Percentiles rank a stretch among this genome's conserved stretches.
phyloP scores from a whole-genome alignment of 2,888 invertebrate genomes.

The Drosophila picticornis region DNA sequence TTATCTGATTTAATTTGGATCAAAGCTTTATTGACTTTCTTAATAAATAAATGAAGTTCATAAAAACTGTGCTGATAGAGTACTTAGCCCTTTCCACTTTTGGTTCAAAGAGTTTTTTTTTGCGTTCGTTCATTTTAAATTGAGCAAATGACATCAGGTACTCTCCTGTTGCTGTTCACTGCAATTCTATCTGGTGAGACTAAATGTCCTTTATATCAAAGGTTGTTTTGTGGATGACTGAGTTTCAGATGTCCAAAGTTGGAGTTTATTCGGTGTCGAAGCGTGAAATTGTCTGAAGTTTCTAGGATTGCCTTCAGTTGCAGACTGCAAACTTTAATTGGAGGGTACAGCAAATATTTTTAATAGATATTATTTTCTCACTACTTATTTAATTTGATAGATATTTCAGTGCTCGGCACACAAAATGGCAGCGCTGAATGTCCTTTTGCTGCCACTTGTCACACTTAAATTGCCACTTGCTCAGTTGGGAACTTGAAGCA shows the following conservation, averaged over 20 bases:
- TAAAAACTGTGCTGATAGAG: not conserved
- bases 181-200: conserved; percentile 12
- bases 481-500: conserved; percentile 26
- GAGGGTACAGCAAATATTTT: conserved; percentile 16
- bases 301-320: conserved; percentile 15
- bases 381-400: conserved; percentile 19
- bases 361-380: conserved; percentile 14
- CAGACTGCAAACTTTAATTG: conserved; percentile 17
- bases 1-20: not conserved
- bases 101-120: not conserved
- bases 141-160: conserved; percentile 32
- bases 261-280: conserved; percentile 22
- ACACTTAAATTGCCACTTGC: conserved; percentile 7
- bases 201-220: conserved; percentile 19
- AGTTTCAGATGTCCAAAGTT: conserved; percentile 25
- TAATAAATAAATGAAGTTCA: not conserved
- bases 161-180: conserved; percentile 29
- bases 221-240: conserved; percentile 21
- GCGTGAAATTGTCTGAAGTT: conserved; percentile 46
- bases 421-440: conserved; percentile 3
- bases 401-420: conserved; percentile 24
- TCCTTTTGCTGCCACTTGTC: conserved; percentile 4
- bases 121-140: conserved; percentile 2
- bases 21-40: not conserved
- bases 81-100: not conserved